Conservation (phyloP, 2,888 invertebrate species). For the Hybos culiciformis region DNA sequence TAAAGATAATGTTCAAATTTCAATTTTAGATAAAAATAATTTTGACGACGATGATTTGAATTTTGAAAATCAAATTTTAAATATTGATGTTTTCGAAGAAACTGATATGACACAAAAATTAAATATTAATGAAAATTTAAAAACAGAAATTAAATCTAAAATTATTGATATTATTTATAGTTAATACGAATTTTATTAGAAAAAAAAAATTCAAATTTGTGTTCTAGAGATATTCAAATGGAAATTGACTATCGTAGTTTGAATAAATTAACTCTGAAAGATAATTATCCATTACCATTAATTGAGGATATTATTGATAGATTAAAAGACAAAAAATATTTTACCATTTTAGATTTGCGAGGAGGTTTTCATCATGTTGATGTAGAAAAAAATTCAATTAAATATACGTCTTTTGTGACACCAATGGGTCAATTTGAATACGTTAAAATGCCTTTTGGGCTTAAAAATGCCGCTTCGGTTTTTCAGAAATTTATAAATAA, state of each 20-base stretch:
- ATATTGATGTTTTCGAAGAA: conserved; percentile 7
- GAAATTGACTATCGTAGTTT: conserved; percentile 13
- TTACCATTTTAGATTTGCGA: conserved; percentile 14
- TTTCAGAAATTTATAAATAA: conserved; percentile 1
- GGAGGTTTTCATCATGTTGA: conserved; percentile 15
- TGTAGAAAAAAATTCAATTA: conserved; percentile 12
- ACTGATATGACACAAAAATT: conserved; percentile 3
- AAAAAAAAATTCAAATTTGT: no score
- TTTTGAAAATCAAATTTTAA: conserved; percentile 9
- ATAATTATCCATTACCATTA: conserved; percentile 14
- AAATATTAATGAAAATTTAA: conserved; percentile 4
- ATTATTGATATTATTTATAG: no score
- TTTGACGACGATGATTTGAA: not conserved
- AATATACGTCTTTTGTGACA: conserved; percentile 16
- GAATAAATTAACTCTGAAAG: conserved; percentile 12
- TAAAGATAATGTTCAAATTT: conserved; percentile 1
- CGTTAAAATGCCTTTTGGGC: conserved; percentile 5
- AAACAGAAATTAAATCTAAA: not conserved
- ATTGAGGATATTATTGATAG: conserved; percentile 13
- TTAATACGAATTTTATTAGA: no score
- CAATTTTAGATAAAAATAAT: no score
- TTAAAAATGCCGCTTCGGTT: not conserved
- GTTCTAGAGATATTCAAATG: conserved; percentile 5
- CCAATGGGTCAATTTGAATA: conserved; percentile 14
- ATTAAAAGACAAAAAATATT: conserved; percentile 14